Base-by-base conservation (phyloP, 2,888 invertebrate species). In the Leptinotarsa peninsularis region DNA sequence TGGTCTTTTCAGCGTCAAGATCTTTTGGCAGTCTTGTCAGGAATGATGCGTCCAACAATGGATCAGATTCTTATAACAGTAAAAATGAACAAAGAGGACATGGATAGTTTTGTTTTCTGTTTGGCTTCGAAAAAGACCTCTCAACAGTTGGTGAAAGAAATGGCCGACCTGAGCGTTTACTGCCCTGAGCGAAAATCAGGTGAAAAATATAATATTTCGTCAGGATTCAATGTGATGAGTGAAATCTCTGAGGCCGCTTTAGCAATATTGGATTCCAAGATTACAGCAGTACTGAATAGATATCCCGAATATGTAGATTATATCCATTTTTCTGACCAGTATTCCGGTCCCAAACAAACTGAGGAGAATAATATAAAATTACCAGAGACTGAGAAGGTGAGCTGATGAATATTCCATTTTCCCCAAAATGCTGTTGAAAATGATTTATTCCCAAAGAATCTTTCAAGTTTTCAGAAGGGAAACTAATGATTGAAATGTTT, bases 241-340 rank as follows among this genome's bases (percentile, higher is more conserved):
- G 98, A 99, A 91, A 93, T 96, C 77, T 93, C 95, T 52, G 98
- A 99, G 90, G 97, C 95, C 21, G 92, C 96, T 67, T 91, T 93
- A 75, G 93, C 94, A 76, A 90, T 98, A 83, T 90, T 98, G 82
- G 98, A 98, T 90, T 91, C 94, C 75, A 93, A 95, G 86, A 91
- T 95, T 77, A 89, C 92, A 60, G 92, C 94, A 78, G 93, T 95
- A 74, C 91, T 97, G 76, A 90, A 91, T 80, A 97, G 95, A 89
- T 97, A 94, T 90, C 92, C 94, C 82, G 91, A 93, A 76, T 91
- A 93, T 86, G 92, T 99, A 84, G 98, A 99, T 88, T 99, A 95
- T 89, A 95, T 99, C 88, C 99, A 99, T 90, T 93, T 99, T 85
- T 98, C 98, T 73, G 99, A 99, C 90, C 96, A 98, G 86, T 99